phyloP scores from a whole-genome alignment of 2,797 vertebrate species.

The Morelia viridis region DNA sequence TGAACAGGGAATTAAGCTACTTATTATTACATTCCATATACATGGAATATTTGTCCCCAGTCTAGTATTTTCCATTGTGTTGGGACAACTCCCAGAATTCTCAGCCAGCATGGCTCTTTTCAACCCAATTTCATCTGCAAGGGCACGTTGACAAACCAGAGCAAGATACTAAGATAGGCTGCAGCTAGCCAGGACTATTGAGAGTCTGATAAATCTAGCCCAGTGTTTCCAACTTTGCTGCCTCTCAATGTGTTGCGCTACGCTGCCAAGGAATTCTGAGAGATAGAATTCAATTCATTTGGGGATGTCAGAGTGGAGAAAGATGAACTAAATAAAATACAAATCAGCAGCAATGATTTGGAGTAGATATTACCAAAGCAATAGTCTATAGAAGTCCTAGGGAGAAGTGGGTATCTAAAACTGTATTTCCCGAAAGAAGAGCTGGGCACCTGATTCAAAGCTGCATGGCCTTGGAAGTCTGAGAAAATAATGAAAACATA shows the following conservation, averaged over 20 bases:
- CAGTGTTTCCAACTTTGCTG: not conserved
- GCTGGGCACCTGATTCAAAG: slow-evolving; percentile 17
- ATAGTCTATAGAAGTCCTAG: not conserved
- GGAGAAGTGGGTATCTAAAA: not conserved
- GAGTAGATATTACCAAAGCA: not conserved
- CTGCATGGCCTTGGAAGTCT: slow-evolving; percentile 31
- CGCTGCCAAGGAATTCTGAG: not conserved
- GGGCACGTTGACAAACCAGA: not conserved
- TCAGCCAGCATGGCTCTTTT: not conserved
- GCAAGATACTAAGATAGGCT: not conserved
- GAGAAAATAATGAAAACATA: slow-evolving; percentile 41
- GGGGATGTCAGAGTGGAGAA: not conserved
- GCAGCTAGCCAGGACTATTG: not conserved
- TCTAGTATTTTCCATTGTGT: not conserved
- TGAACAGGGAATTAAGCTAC: not conserved
- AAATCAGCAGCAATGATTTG: not conserved
- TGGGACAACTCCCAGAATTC: not conserved
- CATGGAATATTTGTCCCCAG: not conserved
- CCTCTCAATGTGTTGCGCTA: not conserved
- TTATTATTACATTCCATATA: not conserved
- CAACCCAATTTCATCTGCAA: not conserved
- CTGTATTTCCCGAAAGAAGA: not conserved
- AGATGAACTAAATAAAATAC: not conserved
- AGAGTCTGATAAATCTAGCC: not conserved
- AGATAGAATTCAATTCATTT: not conserved